Base-by-base conservation (phyloP, 1,140 invertebrate species). In the Panulirus ornatus region DNA sequence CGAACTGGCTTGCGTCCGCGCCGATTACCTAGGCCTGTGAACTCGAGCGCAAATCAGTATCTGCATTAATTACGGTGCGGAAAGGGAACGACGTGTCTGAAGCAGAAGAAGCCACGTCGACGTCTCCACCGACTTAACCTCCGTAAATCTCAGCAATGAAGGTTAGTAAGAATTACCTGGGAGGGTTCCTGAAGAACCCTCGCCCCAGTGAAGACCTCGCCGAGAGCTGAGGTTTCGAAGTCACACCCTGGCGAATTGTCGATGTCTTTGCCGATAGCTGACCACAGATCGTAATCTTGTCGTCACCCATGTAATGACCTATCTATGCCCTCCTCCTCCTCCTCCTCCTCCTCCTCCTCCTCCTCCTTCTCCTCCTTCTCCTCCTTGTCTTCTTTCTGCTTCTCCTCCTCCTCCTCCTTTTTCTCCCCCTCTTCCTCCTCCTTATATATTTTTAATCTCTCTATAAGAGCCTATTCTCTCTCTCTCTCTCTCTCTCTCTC, bases 41-140 rank as follows among this genome's bases (percentile, higher is more conserved):
- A 27, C 11, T 76, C 2, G 73, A 38, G 38, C 40, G 44, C 14
- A 27, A 34, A 38, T 76, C 73, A n/a, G 73, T 38, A 76, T 76
- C 73, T 76, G 73, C 73, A 76, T 76, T 76, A 42, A 76, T 76
- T 76, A 76, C 73, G 19, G 19, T 44, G 40, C 38, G 73, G 27
- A 42, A 76, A 76, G 38, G 73, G 73, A 42, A 19, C 5, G 22
- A 66, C 5, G 63, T 66, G 51, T 58, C 11, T 58, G 51, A 22
- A 58, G 51, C 51, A 11, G 51, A 58, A 11, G 51, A 58, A 11
- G n/a, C n/a, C n/a, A n/a, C n/a, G n/a, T n/a, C 44, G 44, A 47
- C 44, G 44, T 47, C 44, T 47, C 36, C 76, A 16, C 38, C 73
- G 16, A 19, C 73, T 76, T 42, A 8, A n/a, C 70, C 70, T 71